Evolutionary conservation across 2,888 invertebrate genomes (phyloP).

Genomic region (Parnassius orleans): DNA sequence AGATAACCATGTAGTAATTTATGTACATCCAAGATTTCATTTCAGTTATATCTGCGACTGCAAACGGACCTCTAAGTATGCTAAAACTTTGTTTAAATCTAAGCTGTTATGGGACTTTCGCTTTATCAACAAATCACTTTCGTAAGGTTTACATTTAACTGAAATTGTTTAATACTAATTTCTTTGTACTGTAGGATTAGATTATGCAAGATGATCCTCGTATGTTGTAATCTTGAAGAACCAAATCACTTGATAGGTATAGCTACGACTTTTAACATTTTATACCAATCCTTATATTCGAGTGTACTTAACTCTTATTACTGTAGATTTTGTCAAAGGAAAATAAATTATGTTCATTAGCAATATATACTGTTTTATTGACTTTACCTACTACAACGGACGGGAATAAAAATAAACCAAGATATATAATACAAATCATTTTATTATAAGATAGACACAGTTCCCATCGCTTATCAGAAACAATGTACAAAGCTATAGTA

Average conservation of each 20-base stretch:
- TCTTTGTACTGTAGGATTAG: slow-evolving; percentile 44
- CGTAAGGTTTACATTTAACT: slow-evolving; percentile 31
- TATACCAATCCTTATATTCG: slow-evolving; percentile 80
- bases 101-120: slow-evolving; percentile 31
- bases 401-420: slow-evolving; percentile 46
- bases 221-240: slow-evolving; percentile 71
- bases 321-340: slow-evolving; percentile 78
- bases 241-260: slow-evolving; percentile 72
- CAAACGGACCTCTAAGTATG: slow-evolving; percentile 14
- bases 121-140: slow-evolving; percentile 30
- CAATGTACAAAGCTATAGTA: slow-evolving; percentile 86
- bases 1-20: slow-evolving; percentile 66
- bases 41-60: slow-evolving; percentile 27
- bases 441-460: slow-evolving; percentile 86
- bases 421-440: slow-evolving; percentile 85
- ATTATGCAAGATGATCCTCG: slow-evolving; percentile 49
- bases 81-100: slow-evolving; percentile 18
- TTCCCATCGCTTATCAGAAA: slow-evolving; percentile 86
- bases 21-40: slow-evolving; percentile 37
- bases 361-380: slow-evolving; percentile 48
- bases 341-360: slow-evolving; percentile 79
- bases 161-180: slow-evolving; percentile 37
- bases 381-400: slow-evolving; percentile 23
- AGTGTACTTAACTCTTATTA: slow-evolving; percentile 79
- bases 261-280: slow-evolving; percentile 76